Evolutionary conservation across 2,797 vertebrate species (phyloP).

Genomic region (Myiothlypis coronata): DNA sequence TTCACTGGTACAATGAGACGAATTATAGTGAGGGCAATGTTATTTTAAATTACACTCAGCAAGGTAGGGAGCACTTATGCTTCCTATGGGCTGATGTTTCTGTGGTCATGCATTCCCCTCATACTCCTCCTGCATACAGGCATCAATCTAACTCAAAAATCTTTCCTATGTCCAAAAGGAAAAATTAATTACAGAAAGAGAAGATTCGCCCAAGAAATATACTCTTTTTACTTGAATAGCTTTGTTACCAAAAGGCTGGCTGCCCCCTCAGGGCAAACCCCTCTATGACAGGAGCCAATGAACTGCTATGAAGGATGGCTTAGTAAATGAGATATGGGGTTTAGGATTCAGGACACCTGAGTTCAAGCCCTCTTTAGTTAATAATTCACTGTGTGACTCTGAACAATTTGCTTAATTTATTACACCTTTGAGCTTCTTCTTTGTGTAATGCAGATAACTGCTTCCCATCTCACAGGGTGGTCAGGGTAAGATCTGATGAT

Average conservation of each 20-base stretch:
- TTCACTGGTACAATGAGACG: neutral
- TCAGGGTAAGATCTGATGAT: neutral
- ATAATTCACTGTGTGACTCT: conserved; percentile 34
- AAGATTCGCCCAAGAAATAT: neutral
- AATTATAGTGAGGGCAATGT: conserved; percentile 15
- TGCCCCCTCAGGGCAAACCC: neutral
- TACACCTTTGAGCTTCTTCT: neutral
- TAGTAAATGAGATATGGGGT: neutral
- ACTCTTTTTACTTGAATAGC: neutral
- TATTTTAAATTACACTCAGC: conserved; percentile 49
- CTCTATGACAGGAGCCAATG: neutral
- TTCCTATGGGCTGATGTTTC: neutral
- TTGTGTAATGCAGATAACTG: neutral
- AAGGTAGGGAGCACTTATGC: neutral
- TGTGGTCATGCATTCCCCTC: neutral
- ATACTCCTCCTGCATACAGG: neutral
- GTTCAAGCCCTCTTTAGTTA: conserved; percentile 30
- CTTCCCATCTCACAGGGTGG: neutral
- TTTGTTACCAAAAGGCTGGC: neutral
- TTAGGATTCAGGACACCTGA: conserved; percentile 28
- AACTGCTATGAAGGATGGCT: neutral
- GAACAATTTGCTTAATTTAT: conserved; percentile 43
- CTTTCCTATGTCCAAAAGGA: neutral
- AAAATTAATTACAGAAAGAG: neutral
- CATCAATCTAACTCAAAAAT: neutral